Base-by-base conservation (phyloP, 2,888 invertebrate species). In the Dascillus cervinus region DNA sequence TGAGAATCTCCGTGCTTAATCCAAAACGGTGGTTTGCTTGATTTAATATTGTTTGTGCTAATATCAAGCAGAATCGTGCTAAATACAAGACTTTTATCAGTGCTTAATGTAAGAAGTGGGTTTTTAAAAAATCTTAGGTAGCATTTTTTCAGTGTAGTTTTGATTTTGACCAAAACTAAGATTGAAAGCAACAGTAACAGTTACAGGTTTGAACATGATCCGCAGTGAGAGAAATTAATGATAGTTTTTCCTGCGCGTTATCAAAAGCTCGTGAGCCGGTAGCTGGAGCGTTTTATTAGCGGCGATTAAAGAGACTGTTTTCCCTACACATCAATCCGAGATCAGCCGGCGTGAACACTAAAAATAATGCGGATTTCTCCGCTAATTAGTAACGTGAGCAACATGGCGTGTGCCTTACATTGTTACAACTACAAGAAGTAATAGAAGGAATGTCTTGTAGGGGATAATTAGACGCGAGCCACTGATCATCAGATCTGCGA, bases 301-400 rank as follows among this genome's bases (percentile, higher is more conserved):
- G 43, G 46, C 48, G 44, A 49, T 51, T 17, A 17, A 17, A 8
- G 17, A 17, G 17, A 17, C 8, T 4, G 4, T 24, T 37, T 37
- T 34, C 34, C 38, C 38, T 31, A 47, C 49, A 48, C 50, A 43
- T 52, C 49, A 50, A 49, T 52, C 52, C 41, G 30, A 34, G 45
- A 21, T 39, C 51, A 54, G 42, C 37, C 50, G 50, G 51, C 55
- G 51, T 47, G 44, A 46, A 44, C 39, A 32, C 35, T 39, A 47
- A 45, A 48, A 59, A 58, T 58, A 56, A 58, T 53, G 54, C 48
- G 49, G 55, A 55, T 56, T 55, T 56, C 56, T 57, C 53, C 46
- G 52, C 49, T 59, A 57, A 57, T 57, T 57, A 57, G 52, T 48
- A 49, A 55, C 53, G 51, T 55, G 55, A 51, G 54, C 49, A 44